These are phyloP conservation scores for Sebastes ruberrimus DNA, from an alignment of 2,797 vertebrate species.

Conservation along the genomic window DNA sequence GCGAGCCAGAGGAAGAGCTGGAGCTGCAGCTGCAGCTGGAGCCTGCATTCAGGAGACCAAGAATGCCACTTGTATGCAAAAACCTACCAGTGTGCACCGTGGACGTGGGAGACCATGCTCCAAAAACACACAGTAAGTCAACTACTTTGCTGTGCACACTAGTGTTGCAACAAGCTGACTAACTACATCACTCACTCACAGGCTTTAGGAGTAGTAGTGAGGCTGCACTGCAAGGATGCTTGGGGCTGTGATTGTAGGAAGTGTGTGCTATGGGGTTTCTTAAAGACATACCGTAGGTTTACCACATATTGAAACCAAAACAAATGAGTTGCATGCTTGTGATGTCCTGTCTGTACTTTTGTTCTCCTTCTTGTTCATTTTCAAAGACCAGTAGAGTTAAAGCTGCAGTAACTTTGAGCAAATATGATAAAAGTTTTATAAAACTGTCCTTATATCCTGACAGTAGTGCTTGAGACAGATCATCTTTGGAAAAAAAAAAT, in stretches of 20 bases:
- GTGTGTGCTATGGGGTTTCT: conserved; percentile 35
- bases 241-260: conserved; percentile 3
- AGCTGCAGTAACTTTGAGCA: no score
- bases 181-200: background rate
- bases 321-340: background rate
- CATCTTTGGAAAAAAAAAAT: no score
- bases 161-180: background rate
- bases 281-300: conserved; percentile 36
- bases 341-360: background rate
- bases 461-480: no score
- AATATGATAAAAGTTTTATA: no score
- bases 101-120: conserved; percentile 3
- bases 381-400: background rate
- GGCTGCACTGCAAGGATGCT: background rate
- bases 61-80: background rate
- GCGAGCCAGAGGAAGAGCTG: conserved; percentile 9
- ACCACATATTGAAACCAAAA: background rate
- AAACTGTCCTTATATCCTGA: no score
- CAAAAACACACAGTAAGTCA: conserved; percentile 32
- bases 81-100: background rate
- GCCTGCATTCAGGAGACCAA: background rate
- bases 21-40: no score
- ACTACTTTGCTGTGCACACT: background rate
- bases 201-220: background rate
- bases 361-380: background rate